These are phyloP conservation scores for Muscicapa adusta DNA, from an alignment of 2,113 vertebrate species.

Conservation along the genomic window DNA sequence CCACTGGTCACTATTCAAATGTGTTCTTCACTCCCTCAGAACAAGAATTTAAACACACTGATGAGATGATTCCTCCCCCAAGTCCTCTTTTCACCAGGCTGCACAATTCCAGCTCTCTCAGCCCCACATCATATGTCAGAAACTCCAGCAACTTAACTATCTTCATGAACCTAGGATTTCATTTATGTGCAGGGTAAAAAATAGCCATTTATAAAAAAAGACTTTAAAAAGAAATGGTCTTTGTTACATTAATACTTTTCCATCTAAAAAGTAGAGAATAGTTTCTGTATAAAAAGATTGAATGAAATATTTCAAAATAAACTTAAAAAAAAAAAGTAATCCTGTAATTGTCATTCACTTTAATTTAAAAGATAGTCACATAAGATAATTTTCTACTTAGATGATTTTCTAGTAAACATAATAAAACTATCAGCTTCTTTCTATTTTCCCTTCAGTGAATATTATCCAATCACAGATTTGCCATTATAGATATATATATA, in stretches of 20 bases:
- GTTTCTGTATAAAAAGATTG: not conserved
- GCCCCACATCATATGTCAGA: fast-evolving
- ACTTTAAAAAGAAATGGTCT: not conserved
- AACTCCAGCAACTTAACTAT: not conserved
- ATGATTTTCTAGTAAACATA: not conserved
- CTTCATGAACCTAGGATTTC: not conserved
- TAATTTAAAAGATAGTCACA: not conserved
- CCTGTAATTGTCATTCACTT: not conserved
- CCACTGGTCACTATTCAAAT: not conserved
- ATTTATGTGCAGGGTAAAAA: not conserved
- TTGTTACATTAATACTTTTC: not conserved
- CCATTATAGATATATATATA: not conserved
- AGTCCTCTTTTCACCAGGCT: not conserved
- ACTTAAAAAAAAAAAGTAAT: not conserved
- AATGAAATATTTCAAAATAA: not conserved
- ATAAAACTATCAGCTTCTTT: not conserved
- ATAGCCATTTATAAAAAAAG: not conserved
- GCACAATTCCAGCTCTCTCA: not conserved
- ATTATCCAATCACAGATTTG: not conserved
- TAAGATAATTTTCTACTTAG: not conserved
- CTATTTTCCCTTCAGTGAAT: not conserved
- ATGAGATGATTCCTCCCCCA: not conserved
- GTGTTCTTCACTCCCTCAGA: not conserved
- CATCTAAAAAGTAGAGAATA: not conserved
- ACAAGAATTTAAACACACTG: not conserved